These are phyloP conservation scores for Abrostola triplasia DNA, from an alignment of 2,888 invertebrate species.

Conservation along the genomic window DNA sequence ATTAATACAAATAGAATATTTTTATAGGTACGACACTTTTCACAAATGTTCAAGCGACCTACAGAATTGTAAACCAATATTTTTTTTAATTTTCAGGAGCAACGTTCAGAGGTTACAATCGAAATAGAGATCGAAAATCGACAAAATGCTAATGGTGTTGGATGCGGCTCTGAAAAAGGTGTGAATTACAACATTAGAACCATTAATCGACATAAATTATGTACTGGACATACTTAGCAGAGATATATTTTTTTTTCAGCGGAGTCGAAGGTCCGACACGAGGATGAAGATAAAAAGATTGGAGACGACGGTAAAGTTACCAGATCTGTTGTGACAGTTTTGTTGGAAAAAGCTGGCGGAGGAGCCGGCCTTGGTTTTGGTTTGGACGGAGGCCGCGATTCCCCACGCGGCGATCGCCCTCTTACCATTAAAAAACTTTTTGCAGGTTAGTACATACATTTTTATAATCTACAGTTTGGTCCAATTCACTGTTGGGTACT, in stretches of 20 bases:
- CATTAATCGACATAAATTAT: too few relatives aligned
- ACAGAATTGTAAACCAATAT: too few relatives aligned
- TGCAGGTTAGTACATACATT: conserved; percentile 90
- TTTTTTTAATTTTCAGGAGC: conserved; percentile 88
- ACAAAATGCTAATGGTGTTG: conserved; percentile 67
- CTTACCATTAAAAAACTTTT: conserved; percentile 97
- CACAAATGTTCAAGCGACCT: too few relatives aligned
- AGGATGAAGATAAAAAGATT: conserved; percentile 47
- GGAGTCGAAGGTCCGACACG: conserved; percentile 80
- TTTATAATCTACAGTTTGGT: background rate
- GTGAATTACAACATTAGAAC: conserved; percentile 13
- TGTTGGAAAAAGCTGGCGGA: conserved; percentile 88
- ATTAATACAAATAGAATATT: too few relatives aligned
- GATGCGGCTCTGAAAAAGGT: conserved; percentile 85
- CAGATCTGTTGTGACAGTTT: conserved; percentile 78
- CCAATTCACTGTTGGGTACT: too few relatives aligned
- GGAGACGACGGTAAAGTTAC: conserved; percentile 51
- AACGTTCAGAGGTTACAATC: conserved; percentile 93
- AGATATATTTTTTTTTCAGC: conserved; percentile 61
- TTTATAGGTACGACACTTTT: too few relatives aligned
- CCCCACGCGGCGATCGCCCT: conserved; percentile 96
- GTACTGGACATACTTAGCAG: background rate
- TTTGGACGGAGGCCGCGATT: conserved; percentile 97
- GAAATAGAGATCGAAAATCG: conserved; percentile 90
- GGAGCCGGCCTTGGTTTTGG: conserved; percentile 98